Evolutionary conservation across 2,797 vertebrate species (phyloP).

Genomic region (Urophycis tenuis): DNA sequence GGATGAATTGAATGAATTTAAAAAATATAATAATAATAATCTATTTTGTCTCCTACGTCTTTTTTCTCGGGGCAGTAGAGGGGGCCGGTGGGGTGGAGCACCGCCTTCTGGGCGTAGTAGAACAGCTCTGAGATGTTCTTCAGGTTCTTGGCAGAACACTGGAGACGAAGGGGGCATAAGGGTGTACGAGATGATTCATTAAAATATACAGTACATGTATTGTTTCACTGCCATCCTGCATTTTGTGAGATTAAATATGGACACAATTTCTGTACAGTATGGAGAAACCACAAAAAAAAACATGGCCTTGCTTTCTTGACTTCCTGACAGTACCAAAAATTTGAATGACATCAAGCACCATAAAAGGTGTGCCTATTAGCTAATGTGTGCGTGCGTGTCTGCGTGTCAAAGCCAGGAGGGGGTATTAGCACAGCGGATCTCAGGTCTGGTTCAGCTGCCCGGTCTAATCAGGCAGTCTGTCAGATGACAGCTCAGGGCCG

Average conservation of each 20-base stretch:
- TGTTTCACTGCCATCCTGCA: not conserved
- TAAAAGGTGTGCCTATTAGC: conserved; percentile 4
- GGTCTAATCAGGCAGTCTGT: conserved; percentile 42
- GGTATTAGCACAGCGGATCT: conserved; percentile 53
- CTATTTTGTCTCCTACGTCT: conserved; percentile 70
- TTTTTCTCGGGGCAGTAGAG: conserved; percentile 94
- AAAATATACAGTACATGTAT: not conserved
- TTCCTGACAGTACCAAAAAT: not conserved
- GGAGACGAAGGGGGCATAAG: conserved; percentile 10
- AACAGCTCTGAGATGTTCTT: conserved; percentile 98
- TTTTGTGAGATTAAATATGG: not conserved
- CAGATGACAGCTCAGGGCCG: conserved; percentile 3
- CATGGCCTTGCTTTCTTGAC: not conserved
- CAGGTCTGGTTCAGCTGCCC: conserved; percentile 35
- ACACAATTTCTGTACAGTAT: not conserved
- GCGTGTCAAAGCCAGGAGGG: conserved; percentile 36
- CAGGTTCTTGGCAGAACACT: conserved; percentile 97
- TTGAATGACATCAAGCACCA: conserved; percentile 5
- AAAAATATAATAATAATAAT: not conserved
- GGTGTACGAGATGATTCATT: not conserved
- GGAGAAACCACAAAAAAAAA: not conserved
- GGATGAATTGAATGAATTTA: not conserved
- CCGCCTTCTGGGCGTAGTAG: conserved; percentile 96
- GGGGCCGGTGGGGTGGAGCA: conserved; percentile 91
- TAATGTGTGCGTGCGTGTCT: not conserved